A percentile compares a stretch with the other conserved stretches of the same genome.
phyloP scores from a whole-genome alignment of 1,140 invertebrate genomes.

The Penaeus chinensis region DNA sequence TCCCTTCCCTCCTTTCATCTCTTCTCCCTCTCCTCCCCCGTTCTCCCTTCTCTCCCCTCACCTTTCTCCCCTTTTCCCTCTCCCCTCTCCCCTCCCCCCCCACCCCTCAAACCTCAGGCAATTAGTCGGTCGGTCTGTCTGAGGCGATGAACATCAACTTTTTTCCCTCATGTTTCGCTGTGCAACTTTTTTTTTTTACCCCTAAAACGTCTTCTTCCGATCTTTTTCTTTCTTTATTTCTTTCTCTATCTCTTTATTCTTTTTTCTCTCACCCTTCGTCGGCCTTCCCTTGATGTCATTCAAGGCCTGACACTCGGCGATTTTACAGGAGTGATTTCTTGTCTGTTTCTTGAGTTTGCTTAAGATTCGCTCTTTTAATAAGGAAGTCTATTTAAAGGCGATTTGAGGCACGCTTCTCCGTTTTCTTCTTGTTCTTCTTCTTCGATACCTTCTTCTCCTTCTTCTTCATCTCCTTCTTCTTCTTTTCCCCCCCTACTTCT shows the following conservation, averaged over 20 bases:
- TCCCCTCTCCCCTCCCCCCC: not conserved
- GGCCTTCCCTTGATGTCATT: too few relatives aligned
- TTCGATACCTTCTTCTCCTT: too few relatives aligned
- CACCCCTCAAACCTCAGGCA: not conserved
- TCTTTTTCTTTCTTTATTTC: too few relatives aligned
- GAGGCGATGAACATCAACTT: not conserved
- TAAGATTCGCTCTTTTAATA: too few relatives aligned
- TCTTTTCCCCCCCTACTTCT: too few relatives aligned
- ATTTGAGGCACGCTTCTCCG: not conserved
- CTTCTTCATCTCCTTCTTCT: too few relatives aligned
- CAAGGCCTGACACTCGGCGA: too few relatives aligned
- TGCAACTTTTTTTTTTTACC: too few relatives aligned
- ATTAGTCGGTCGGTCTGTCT: not conserved
- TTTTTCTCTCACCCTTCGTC: conserved; percentile 10
- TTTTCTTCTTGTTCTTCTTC: not conserved
- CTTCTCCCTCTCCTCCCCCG: not conserved
- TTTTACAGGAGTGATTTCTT: too few relatives aligned
- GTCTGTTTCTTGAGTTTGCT: too few relatives aligned
- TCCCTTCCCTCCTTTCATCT: not conserved
- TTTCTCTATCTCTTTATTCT: conserved; percentile 9
- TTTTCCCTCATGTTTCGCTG: not conserved
- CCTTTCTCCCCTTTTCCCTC: not conserved
- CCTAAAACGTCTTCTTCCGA: too few relatives aligned
- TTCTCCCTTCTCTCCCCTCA: not conserved
- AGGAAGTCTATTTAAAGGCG: too few relatives aligned